Evolutionary conservation across 2,888 invertebrate genomes (phyloP).

Genomic region (Ectemnius lituratus): DNA sequence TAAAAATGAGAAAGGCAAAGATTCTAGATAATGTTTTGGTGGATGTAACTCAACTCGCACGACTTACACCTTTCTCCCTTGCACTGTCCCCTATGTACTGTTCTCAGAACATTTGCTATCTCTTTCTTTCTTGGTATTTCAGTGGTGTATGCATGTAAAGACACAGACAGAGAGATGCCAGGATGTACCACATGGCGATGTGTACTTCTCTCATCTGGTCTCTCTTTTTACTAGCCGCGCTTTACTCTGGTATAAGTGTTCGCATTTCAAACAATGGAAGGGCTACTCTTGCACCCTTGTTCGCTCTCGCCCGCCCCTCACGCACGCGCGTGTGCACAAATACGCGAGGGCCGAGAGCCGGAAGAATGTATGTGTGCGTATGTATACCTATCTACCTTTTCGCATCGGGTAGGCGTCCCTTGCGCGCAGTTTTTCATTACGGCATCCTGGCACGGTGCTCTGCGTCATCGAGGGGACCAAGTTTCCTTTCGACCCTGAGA

Average conservation of each 20-base stretch:
- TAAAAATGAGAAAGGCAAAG: slow-evolving; percentile 41
- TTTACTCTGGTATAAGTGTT: slow-evolving; percentile 65
- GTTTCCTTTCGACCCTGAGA: slow-evolving; percentile 39
- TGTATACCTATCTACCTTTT: slow-evolving; percentile 48
- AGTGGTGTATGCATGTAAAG: too few species aligned
- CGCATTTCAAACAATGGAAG: slow-evolving; percentile 70
- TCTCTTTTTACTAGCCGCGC: slow-evolving; percentile 46
- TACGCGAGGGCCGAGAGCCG: slow-evolving; percentile 12
- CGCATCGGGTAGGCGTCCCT: slow-evolving; percentile 48
- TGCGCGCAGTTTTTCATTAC: slow-evolving; percentile 64
- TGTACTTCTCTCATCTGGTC: slow-evolving; percentile 43
- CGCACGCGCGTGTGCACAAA: slow-evolving; percentile 41
- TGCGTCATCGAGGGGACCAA: slow-evolving; percentile 36
- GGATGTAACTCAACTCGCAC: neutral
- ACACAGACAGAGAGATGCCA: neutral
- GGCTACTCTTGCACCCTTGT: slow-evolving; percentile 62
- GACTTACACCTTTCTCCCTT: slow-evolving; percentile 34
- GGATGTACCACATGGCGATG: slow-evolving; percentile 8
- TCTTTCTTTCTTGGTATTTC: neutral
- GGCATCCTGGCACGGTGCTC: slow-evolving; percentile 36
- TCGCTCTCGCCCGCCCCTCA: slow-evolving; percentile 32
- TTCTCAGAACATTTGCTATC: neutral
- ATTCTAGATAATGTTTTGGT: slow-evolving; percentile 37
- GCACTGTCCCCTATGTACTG: neutral
- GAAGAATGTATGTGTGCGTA: slow-evolving; percentile 17